Evolutionary conservation across 2,797 vertebrate genomes (phyloP).

Genomic region (Antennarius maculatus): DNA sequence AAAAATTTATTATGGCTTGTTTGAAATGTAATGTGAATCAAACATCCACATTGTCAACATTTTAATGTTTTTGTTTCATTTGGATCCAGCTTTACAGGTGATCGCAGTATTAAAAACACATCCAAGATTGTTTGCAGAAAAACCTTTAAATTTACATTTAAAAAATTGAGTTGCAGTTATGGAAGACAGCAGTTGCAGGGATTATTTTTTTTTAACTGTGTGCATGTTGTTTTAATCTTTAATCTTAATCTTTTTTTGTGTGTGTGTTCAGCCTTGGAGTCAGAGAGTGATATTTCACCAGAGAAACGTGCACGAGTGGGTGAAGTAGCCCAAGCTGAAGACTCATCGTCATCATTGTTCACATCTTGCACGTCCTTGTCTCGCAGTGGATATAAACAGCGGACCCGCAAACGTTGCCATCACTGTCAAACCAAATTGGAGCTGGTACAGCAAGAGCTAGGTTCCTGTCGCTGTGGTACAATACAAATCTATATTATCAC

Average conservation of each 20-base stretch:
- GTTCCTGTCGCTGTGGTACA: slow-evolving; percentile 97
- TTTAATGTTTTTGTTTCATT: background rate
- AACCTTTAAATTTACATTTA: background rate
- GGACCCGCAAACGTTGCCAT: slow-evolving; percentile 96
- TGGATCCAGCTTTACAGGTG: slow-evolving; percentile 1
- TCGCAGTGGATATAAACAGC: slow-evolving; percentile 90
- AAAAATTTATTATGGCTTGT: too few species aligned
- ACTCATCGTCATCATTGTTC: slow-evolving; percentile 69
- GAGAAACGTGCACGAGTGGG: slow-evolving; percentile 90
- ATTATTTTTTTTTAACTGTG: background rate
- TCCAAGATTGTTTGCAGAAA: background rate
- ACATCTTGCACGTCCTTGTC: slow-evolving; percentile 73
- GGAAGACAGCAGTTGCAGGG: background rate
- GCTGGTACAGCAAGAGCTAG: slow-evolving; percentile 97
- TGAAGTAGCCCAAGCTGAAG: slow-evolving; percentile 83
- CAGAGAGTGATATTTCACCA: slow-evolving; percentile 90
- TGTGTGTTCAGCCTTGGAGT: slow-evolving; percentile 87
- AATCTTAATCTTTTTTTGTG: too few species aligned
- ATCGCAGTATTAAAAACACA: background rate
- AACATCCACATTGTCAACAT: background rate
- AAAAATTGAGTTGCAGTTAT: background rate
- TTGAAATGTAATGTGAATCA: background rate
- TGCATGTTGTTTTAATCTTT: slow-evolving; percentile 6
- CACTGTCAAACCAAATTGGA: slow-evolving; percentile 99
- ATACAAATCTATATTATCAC: background rate